phyloP scores from a whole-genome alignment of 2,113 vertebrate species.

The Datnioides undecimradiatus region DNA sequence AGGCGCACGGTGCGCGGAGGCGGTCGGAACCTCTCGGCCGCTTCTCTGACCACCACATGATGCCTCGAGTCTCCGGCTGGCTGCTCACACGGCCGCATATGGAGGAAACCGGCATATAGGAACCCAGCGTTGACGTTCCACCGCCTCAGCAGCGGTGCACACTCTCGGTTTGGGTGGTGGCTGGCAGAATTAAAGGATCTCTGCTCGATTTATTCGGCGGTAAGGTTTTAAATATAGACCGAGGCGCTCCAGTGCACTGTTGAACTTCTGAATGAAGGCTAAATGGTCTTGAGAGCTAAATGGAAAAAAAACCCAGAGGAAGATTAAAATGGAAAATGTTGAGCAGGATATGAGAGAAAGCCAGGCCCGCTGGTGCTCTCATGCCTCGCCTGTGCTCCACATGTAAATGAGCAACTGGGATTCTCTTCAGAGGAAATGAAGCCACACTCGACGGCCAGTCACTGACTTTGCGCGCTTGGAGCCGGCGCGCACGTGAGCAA shows the following conservation, averaged over 20 bases:
- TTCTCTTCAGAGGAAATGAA: conserved; percentile 51
- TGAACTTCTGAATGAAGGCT: conserved; percentile 60
- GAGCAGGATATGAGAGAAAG: conserved; percentile 49
- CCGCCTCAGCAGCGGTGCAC: conserved; percentile 24
- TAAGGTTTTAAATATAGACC: conserved; percentile 64
- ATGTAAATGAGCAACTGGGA: conserved; percentile 55
- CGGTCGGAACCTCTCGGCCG: not conserved
- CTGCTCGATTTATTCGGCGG: conserved; percentile 48
- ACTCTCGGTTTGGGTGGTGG: conserved; percentile 10
- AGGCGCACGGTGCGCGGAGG: not conserved
- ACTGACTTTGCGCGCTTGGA: conserved; percentile 18
- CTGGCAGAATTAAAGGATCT: conserved; percentile 49
- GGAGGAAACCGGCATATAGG: conserved; percentile 47
- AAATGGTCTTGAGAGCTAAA: conserved; percentile 66
- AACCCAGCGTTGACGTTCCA: conserved; percentile 28
- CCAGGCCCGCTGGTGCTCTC: not conserved
- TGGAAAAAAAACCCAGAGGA: conserved; percentile 34
- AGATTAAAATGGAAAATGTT: conserved; percentile 64
- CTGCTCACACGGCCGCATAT: conserved; percentile 25
- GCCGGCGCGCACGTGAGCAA: not conserved
- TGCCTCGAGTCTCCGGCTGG: conserved; percentile 4
- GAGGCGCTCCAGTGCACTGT: conserved; percentile 36
- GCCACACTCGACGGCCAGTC: not conserved
- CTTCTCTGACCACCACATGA: conserved; percentile 10
- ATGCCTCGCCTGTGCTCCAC: conserved; percentile 33